Base-by-base conservation (phyloP, 92 coral and sea anemone genomes). In the Blastomussa wellsi region DNA sequence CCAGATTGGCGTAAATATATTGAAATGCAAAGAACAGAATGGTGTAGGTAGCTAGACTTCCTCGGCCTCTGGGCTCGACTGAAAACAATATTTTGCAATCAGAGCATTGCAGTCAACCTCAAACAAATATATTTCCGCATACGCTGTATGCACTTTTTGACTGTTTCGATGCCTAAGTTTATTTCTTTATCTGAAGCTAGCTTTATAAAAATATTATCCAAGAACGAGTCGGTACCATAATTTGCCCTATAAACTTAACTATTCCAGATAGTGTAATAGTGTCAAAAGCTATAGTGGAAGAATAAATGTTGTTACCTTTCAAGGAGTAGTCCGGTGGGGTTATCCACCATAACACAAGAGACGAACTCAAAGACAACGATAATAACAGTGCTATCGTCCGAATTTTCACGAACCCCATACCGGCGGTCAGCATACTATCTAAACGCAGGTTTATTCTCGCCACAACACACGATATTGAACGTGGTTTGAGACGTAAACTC, bases 261-360 rank as follows among this genome's bases (percentile, higher is more conserved):
- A 26, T 26, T 29, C 32, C 16, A 24, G 26, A 22, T 5, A 38
- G 59, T 26, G 35, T 68, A 78, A 38, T 49, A 29, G 33, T 31
- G 20, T 69, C 9, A 67, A 68, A 67, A 82, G 70, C 35, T 48
- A 47, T 14, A 52, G 47, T 24, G 33, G 16, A 16, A 49, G 14
- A 70, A 51, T 35, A 19, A 52, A 52, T 32, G 71, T 28, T 36
- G 52, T 82, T 82, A 82, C 86, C 86, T 71, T 82, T 82, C 8
- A 71, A 51, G 55, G 86, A 35, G 14, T 71, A 41, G 82, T 91
- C 94, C 64, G 90, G 79, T 19, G 94, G 94, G 16, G 91, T 88
- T 48, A 91, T 82, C 94, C 94, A 91, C 94, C 94, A 91, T 22
- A 91, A 52, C 19, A 91, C 92, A 22, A 91, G 80, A 41, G 94